Base-by-base conservation (phyloP, 2,797 vertebrate species). In the Tokudaia tokunoshimensis region DNA sequence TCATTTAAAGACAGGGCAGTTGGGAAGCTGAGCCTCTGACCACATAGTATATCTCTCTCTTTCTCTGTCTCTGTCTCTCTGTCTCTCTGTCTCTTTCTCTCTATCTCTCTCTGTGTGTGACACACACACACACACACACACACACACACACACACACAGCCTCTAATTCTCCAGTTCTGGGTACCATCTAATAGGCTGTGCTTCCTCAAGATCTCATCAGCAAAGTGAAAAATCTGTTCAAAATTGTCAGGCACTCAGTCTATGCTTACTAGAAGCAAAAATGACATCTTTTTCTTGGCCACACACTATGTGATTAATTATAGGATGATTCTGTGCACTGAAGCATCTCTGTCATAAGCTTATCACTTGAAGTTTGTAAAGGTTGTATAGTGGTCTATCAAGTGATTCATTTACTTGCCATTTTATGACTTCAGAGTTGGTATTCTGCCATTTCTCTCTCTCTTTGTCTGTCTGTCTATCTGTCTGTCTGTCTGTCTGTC, bases 251-350 rank as follows among this genome's bases (percentile, higher is more conserved):
- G 15, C 5, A 83, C 92, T 94, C 76, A 14, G 47, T 81, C 4
- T 65, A 11, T 89, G 75, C 85, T 85, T 87, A 67, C 79, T 70
- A 29, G 55, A 4, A 37, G 6, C 29, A 76, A 76, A 96, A 93
- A 63, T 57, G 44, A 19, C 61, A 75, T 52, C 8, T 87, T 15
- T 91, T 92, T 87, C 34, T 92, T 67, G 78, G 44, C 57, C 76
- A 63, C 31, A 52, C 19, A 15, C 57, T n/a, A 79, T n/a, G 83
- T 89, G 78, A 94, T 84, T 97, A 82, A 93, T 90, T 90, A 85
- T 79, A 61, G 93, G 67, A 88, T 84, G 31, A 26, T 44, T 92
- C 14, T 72, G 70, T 31, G 44, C 34, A 75, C 19, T 52, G 86
- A 61, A 87, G 31, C n/a, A 19, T 75, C 14, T 82, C 44, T 75